These are phyloP conservation scores for Tachysurus fulvidraco DNA, from an alignment of 2,113 vertebrate genomes.

Conservation along the genomic window DNA sequence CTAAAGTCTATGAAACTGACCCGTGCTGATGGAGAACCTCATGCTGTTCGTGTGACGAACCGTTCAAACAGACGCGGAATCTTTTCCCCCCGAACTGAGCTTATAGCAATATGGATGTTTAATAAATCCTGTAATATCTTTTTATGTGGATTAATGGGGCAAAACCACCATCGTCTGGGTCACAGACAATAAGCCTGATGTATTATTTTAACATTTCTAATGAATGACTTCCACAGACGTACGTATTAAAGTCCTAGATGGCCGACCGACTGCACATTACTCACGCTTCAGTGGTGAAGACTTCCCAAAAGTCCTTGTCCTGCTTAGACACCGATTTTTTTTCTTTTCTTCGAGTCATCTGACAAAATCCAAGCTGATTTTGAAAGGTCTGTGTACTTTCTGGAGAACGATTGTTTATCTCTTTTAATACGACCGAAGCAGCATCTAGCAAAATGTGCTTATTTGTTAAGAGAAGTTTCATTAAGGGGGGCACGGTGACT, in stretches of 20 bases:
- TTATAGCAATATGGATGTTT: background rate
- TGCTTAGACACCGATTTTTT: background rate
- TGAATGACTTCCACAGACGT: conserved; percentile 55
- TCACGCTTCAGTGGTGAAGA: background rate
- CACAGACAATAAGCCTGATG: conserved; percentile 50
- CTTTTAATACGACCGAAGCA: background rate
- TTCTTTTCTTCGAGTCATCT: background rate
- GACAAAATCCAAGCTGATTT: background rate
- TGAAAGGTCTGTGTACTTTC: background rate
- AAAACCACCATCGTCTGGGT: conserved; percentile 38
- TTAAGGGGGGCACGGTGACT: no score
- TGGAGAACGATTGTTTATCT: background rate
- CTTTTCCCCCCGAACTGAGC: background rate
- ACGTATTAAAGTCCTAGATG: background rate
- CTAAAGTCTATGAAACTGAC: conserved; percentile 28
- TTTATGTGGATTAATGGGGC: conserved; percentile 34
- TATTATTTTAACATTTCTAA: conserved; percentile 48
- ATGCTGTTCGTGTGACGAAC: conserved; percentile 10
- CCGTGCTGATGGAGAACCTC: conserved; percentile 21
- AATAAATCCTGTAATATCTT: conserved; percentile 21
- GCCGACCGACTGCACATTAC: background rate
- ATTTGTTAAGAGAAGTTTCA: no score
- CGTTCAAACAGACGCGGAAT: background rate
- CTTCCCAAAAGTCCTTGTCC: background rate
- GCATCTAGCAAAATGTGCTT: background rate